phyloP scores from a whole-genome alignment of 2,113 vertebrate species.

The Candoia aspera region DNA sequence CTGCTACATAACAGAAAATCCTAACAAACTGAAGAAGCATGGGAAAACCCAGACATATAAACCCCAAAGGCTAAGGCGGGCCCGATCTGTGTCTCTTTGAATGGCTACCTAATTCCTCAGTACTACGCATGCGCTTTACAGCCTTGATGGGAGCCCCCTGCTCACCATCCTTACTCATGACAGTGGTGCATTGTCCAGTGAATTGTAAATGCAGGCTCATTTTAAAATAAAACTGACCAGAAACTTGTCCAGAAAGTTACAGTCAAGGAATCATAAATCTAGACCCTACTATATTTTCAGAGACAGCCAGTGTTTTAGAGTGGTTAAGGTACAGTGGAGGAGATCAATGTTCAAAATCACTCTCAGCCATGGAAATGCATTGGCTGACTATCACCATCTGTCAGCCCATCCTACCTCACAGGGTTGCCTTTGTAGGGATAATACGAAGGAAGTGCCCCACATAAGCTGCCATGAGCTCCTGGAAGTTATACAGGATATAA shows the following conservation, averaged over 20 bases:
- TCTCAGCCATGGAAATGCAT: neutral
- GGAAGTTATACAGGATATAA: neutral
- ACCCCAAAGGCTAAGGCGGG: too few relatives aligned
- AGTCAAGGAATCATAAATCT: neutral
- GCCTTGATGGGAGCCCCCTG: too few relatives aligned
- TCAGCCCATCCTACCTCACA: neutral
- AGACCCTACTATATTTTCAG: neutral
- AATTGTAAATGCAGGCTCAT: neutral
- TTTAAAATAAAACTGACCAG: neutral
- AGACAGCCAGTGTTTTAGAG: neutral
- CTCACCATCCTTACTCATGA: too few relatives aligned
- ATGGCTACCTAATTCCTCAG: too few relatives aligned
- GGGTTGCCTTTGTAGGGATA: neutral
- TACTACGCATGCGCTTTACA: too few relatives aligned
- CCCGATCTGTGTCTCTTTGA: too few relatives aligned
- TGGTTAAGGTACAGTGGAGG: neutral
- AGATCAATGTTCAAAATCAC: neutral
- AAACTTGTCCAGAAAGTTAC: neutral
- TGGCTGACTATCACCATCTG: neutral
- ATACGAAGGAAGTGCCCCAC: neutral
- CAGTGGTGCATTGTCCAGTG: neutral
- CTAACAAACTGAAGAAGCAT: too few relatives aligned
- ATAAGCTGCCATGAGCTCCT: neutral
- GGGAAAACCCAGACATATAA: too few relatives aligned
- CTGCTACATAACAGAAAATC: too few relatives aligned